A percentile compares a stretch with the other conserved stretches of the same genome.
Conservation (phyloP, 2,797 vertebrate species). For the Spatula versicolor region DNA sequence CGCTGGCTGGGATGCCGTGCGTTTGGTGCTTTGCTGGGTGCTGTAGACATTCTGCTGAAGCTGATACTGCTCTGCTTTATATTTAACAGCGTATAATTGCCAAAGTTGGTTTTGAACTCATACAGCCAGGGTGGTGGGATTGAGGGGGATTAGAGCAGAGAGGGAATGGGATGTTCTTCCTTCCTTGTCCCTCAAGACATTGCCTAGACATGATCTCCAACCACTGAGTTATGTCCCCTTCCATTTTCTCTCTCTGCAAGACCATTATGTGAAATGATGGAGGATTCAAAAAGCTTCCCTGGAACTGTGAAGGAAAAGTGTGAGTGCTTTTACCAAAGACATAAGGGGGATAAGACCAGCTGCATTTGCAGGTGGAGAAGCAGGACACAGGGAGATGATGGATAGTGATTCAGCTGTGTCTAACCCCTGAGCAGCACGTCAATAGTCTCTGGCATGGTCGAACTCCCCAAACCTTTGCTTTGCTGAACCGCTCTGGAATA, state of each 20-base stretch:
- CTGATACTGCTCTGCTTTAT: neutral
- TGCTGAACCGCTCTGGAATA: neutral
- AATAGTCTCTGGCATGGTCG: neutral
- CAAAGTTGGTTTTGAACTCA: neutral
- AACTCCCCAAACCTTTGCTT: neutral
- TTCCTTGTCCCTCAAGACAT: neutral
- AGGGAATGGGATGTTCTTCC: neutral
- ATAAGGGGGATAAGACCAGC: neutral
- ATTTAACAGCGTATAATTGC: rapidly evolving
- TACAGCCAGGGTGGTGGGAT: rapidly evolving
- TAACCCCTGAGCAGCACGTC: rapidly evolving
- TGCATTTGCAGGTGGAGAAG: neutral
- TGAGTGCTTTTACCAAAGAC: neutral
- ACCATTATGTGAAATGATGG: rapidly evolving
- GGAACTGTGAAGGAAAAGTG: neutral
- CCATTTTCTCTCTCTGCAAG: neutral
- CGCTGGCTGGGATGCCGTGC: neutral
- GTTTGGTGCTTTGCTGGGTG: neutral
- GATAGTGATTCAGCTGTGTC: neutral
- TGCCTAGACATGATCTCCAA: rapidly evolving
- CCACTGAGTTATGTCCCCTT: rapidly evolving
- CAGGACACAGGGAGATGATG: neutral
- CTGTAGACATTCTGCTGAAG: neutral
- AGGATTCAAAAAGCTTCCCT: neutral
- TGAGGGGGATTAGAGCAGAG: neutral